Percentiles rank a stretch among this genome's conserved stretches.
Conservation (phyloP, 2,113 vertebrate genomes). For the Pavo muticus region DNA sequence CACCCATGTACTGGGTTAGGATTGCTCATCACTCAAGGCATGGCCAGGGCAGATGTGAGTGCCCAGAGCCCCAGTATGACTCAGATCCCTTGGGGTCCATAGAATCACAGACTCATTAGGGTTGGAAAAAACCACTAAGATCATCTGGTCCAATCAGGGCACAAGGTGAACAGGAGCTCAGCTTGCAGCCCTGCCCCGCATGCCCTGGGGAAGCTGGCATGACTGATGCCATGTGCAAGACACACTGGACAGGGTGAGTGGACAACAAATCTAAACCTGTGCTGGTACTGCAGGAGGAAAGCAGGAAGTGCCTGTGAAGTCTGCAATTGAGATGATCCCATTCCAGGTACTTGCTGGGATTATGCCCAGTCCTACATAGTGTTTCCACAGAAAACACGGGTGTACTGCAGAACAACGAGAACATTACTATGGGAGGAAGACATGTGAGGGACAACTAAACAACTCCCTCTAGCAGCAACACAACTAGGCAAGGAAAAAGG, state of each 20-base stretch:
- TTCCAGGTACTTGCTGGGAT: neutral
- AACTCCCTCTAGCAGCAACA: neutral
- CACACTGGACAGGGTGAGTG: fast-evolving
- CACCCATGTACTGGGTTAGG: neutral
- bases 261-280: neutral
- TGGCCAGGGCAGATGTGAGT: fast-evolving
- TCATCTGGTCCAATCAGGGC: neutral
- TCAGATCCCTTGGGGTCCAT: neutral
- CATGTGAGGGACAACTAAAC: neutral
- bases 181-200: neutral
- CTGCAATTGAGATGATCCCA: neutral
- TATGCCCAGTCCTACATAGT: neutral
- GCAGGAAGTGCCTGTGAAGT: neutral
- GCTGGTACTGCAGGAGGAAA: neutral
- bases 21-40: neutral
- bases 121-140: too few species aligned
- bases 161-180: neutral
- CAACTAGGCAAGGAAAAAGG: neutral
- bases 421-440: neutral
- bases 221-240: neutral
- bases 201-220: fast-evolving
- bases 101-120: too few species aligned
- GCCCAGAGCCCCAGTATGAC: neutral
- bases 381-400: neutral
- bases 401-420: fast-evolving